Evolutionary conservation across 1,140 invertebrate genomes (phyloP).

Genomic region (Matsumurasca onukii): DNA sequence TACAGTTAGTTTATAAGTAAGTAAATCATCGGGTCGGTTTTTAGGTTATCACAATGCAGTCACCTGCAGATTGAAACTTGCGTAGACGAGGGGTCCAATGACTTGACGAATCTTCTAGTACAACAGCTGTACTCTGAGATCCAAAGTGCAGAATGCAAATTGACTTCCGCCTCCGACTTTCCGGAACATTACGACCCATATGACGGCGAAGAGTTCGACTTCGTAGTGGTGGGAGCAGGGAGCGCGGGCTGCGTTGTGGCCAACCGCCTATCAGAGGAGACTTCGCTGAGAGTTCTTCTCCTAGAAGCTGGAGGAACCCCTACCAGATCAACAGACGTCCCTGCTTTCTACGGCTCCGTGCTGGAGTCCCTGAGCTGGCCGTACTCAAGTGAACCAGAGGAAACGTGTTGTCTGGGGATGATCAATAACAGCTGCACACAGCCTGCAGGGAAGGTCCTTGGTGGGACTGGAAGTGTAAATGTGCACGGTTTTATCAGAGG

Average conservation of each 20-base stretch:
- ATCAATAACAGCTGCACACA: constrained; percentile 52
- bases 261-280: background rate
- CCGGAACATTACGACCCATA: no score
- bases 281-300: background rate
- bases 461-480: constrained; percentile 80
- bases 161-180: no score
- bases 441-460: constrained; percentile 62
- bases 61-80: no score
- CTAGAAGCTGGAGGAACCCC: constrained; percentile 9
- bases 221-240: background rate
- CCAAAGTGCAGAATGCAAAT: no score
- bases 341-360: background rate
- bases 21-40: no score
- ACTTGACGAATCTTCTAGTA: no score
- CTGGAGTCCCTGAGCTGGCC: constrained; percentile 54
- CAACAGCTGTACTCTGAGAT: no score
- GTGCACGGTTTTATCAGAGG: constrained; percentile 88
- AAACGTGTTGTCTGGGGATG: constrained; percentile 50
- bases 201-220: background rate
- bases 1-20: no score
- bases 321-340: background rate
- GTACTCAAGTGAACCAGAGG: constrained; percentile 68
- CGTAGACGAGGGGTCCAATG: no score
- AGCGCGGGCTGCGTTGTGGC: background rate
- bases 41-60: no score